These are phyloP conservation scores for Tenthredo mesomela DNA, from an alignment of 2,888 invertebrate genomes.

Conservation along the genomic window DNA sequence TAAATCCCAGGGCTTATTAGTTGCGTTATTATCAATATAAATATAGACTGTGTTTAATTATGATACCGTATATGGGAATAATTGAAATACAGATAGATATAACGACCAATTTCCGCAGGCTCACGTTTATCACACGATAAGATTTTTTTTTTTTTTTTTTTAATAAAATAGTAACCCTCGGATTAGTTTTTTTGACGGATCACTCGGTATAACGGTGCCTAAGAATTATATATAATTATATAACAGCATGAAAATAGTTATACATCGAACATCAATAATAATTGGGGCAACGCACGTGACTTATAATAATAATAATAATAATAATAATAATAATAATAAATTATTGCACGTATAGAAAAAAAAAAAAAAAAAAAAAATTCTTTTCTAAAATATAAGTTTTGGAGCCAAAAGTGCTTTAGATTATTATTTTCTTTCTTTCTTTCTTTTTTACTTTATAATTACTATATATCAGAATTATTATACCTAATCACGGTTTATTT, in stretches of 20 bases:
- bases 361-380: too few species aligned
- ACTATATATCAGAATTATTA: too few species aligned
- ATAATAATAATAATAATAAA: too few species aligned
- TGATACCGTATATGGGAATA: background rate
- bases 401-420: background rate
- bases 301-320: too few species aligned
- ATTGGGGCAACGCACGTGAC: background rate
- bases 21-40: background rate
- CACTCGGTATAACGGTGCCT: background rate
- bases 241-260: background rate
- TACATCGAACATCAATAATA: constrained; percentile 2
- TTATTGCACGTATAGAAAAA: too few species aligned
- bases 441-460: background rate
- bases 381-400: background rate
- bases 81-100: too few species aligned
- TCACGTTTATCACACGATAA: too few species aligned
- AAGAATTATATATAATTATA: too few species aligned
- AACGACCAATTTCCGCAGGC: too few species aligned
- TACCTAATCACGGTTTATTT: background rate
- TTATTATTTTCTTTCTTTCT: background rate
- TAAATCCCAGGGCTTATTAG: background rate
- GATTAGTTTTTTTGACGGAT: background rate
- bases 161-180: background rate
- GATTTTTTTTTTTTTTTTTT: too few species aligned
- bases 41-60: background rate